Evolutionary conservation across 2,113 vertebrate species (phyloP).

Genomic region (Ctenomys sociabilis): DNA sequence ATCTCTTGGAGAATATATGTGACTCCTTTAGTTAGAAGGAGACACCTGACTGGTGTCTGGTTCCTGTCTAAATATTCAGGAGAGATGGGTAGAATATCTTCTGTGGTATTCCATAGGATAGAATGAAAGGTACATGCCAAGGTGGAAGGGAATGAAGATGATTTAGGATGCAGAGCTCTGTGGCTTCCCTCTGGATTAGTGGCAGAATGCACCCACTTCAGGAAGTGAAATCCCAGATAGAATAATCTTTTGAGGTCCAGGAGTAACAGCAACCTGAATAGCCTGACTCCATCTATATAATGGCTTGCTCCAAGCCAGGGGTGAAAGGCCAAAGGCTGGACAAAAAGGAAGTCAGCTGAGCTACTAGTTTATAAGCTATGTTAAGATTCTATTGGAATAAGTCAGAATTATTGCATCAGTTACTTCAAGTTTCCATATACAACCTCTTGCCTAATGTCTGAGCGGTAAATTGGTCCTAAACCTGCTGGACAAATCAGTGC

Average conservation of each 20-base stretch:
- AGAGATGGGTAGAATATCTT: background rate
- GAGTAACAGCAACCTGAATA: background rate
- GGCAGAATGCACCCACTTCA: background rate
- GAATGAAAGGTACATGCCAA: background rate
- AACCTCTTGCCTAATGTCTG: background rate
- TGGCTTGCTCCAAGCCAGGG: background rate
- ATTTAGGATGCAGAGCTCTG: background rate
- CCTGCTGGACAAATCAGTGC: background rate
- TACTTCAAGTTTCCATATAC: background rate
- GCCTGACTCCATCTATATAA: background rate
- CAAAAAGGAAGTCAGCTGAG: background rate
- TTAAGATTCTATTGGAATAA: background rate
- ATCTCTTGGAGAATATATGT: background rate
- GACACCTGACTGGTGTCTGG: background rate
- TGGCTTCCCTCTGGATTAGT: background rate
- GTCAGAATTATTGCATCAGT: background rate
- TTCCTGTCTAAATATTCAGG: background rate
- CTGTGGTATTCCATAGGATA: background rate
- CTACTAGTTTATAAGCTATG: background rate
- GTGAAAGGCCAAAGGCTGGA: background rate
- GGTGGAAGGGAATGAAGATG: background rate
- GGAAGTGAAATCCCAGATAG: background rate
- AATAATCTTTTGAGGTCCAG: background rate
- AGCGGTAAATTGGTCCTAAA: background rate
- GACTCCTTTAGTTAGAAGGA: background rate